Evolutionary conservation across 2,888 invertebrate genomes (phyloP), one percentile per base, ranked within the genome.

Genomic region (Linyphia triangularis): DNA sequence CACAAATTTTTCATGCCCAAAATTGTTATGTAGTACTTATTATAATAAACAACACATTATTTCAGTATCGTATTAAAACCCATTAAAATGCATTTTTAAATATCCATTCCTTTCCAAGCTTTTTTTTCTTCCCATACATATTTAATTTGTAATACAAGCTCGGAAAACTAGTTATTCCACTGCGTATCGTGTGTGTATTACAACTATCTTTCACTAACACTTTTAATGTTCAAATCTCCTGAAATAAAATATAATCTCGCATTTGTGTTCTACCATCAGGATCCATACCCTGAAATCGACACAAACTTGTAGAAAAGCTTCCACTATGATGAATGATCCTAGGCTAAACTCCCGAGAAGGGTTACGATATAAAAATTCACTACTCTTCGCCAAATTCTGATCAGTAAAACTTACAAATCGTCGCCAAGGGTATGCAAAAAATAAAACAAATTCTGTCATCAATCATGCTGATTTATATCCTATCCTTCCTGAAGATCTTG

Each of bases 291-390:
- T 83, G 82, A 88, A 88, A 88, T 88, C 77, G 83, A 88, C 82
- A 89, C 79, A 84, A 73, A 89, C 89, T 84, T 84, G 89, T 84
- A 85, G 89, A 84, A 88, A 85, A 81, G 84, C 84, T 73, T 63
- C 59, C 63, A 19, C 30, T 24, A 75, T 88, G 88, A 88, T 88
- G 70, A 70, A 88, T 88, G 88, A 77, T 70, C 33, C 30, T 67
- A 59, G 67, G 67, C 43, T 65, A 28, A 75, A 88, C 81, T 88
- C 81, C 81, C 67, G 81, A 57, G 65, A 81, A 81, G 86, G 86
- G 86, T 82, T 88, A 75, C 86, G 73, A 75, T 81, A 40, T 67
- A 57, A 73, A 88, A 88, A 81, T 57, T 63, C 57, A 37, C 61
- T 37, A 69, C 7, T 24, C 40, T 13, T 26, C 81, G 86, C 86